Evolutionary conservation across 2,113 vertebrate species (phyloP).

Genomic region (Phaetusa simplex): DNA sequence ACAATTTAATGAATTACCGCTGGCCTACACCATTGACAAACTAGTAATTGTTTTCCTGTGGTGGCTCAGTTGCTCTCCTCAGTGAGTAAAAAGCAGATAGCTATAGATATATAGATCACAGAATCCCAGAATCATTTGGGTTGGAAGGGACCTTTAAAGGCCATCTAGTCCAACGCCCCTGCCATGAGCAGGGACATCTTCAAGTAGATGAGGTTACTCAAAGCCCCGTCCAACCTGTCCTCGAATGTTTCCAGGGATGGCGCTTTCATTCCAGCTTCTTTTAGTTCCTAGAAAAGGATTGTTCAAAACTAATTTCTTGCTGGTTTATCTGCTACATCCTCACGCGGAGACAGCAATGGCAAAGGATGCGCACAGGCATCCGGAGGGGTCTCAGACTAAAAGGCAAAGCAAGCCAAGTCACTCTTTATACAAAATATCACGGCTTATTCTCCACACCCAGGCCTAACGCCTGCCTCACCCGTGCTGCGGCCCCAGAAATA

Average conservation of each 20-base stretch:
- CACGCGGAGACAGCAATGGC: background rate
- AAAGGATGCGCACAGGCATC: background rate
- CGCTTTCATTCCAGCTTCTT: too few relatives aligned
- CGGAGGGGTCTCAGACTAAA: background rate
- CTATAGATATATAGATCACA: too few relatives aligned
- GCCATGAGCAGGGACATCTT: too few relatives aligned
- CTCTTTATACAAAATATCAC: background rate
- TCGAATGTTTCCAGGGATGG: too few relatives aligned
- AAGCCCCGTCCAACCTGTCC: too few relatives aligned
- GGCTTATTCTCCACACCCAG: background rate
- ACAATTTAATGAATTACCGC: background rate
- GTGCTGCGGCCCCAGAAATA: background rate
- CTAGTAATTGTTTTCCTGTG: background rate
- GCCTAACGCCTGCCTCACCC: background rate
- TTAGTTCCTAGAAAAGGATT: too few relatives aligned
- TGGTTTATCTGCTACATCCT: background rate
- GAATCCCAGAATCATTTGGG: too few relatives aligned
- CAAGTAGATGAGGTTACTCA: too few relatives aligned
- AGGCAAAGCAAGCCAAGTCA: background rate
- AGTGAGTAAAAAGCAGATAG: background rate
- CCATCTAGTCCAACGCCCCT: too few relatives aligned
- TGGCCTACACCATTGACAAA: background rate
- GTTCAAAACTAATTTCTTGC: background rate
- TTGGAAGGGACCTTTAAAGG: too few relatives aligned
- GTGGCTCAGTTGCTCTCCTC: background rate